Conservation (phyloP, 2,888 invertebrate genomes). For the Callosobruchus maculatus region DNA sequence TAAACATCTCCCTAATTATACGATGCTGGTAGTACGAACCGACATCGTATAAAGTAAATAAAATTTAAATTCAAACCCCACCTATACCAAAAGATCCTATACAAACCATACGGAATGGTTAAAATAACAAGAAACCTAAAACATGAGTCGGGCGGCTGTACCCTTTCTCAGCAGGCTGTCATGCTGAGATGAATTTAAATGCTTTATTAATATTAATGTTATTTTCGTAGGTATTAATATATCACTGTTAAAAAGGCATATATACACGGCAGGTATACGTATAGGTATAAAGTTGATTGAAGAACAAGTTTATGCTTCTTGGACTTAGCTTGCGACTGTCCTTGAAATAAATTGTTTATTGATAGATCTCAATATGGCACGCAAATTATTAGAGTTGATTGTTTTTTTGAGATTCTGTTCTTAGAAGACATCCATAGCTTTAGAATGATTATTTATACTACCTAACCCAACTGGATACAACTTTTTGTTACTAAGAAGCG, state of each 20-base stretch:
- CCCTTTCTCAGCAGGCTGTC: constrained; percentile 21
- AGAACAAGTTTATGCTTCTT: not conserved
- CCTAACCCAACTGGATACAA: too few relatives aligned
- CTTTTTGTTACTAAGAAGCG: too few relatives aligned
- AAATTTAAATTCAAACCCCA: constrained; percentile 7
- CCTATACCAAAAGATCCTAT: too few relatives aligned
- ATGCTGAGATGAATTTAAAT: constrained; percentile 16
- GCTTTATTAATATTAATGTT: constrained; percentile 16
- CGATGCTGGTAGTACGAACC: not conserved
- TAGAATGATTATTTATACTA: not conserved
- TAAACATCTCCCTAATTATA: not conserved
- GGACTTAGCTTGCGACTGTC: not conserved
- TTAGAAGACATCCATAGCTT: not conserved
- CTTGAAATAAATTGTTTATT: not conserved
- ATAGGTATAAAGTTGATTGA: not conserved
- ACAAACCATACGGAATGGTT: constrained; percentile 3
- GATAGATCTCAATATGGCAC: not conserved
- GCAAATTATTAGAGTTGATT: not conserved
- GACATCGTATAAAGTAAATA: not conserved
- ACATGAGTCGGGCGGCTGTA: constrained; percentile 8
- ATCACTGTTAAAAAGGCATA: constrained; percentile 14
- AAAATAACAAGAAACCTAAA: constrained; percentile 6
- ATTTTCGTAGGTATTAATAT: constrained; percentile 27
- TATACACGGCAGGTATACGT: not conserved
- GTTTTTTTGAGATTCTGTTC: not conserved